A percentile compares a stretch with the other conserved stretches of the same genome.
Conservation (phyloP, 2,888 invertebrate species). For the Neoitamus cyanurus region DNA sequence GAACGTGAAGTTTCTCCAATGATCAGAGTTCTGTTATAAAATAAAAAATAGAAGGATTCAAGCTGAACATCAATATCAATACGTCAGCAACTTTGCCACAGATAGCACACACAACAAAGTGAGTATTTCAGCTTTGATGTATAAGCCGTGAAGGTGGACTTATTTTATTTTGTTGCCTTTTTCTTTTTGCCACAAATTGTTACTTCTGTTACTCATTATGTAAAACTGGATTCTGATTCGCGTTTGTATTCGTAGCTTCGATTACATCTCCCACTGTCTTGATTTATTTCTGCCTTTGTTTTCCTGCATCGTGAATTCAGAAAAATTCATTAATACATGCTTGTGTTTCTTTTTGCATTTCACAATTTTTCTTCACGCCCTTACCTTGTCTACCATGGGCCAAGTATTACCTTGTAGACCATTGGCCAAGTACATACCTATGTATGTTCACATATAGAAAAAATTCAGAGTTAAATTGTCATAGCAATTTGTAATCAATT, state of each 20-base stretch:
- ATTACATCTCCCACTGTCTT: not conserved
- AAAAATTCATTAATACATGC: not conserved
- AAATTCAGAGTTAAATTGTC: too few species aligned
- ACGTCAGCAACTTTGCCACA: not conserved
- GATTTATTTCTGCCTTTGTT: not conserved
- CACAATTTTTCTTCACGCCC: not conserved
- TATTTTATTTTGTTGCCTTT: not conserved
- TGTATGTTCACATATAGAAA: too few species aligned
- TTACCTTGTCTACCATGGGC: not conserved
- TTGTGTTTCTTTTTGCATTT: not conserved
- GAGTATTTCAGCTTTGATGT: not conserved
- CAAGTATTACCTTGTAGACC: too few species aligned
- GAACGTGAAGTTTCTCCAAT: not conserved
- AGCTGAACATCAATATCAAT: not conserved
- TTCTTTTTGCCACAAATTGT: not conserved
- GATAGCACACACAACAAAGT: not conserved
- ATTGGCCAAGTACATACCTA: too few species aligned
- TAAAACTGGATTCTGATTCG: slow-evolving; percentile 1
- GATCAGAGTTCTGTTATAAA: not conserved
- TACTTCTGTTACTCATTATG: not conserved
- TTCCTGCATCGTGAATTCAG: not conserved
- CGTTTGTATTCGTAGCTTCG: not conserved
- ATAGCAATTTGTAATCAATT: too few species aligned
- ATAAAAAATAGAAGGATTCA: not conserved
- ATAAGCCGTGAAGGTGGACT: not conserved